Evolutionary conservation across 2,113 vertebrate species (phyloP).

Genomic region (Gallinago undulata): DNA sequence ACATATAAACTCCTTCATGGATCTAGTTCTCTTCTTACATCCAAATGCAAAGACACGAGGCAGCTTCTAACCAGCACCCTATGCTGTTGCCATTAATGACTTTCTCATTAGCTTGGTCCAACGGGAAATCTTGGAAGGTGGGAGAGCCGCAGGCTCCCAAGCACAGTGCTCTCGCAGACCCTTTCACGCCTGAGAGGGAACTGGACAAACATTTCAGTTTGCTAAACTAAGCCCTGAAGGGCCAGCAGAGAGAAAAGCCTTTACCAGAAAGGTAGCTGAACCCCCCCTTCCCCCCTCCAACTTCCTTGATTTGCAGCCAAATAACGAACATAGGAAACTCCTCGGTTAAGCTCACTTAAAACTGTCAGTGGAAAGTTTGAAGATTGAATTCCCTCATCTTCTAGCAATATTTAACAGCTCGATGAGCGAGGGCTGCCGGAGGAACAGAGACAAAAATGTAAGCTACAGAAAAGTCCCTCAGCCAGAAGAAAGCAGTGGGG

Average conservation of each 20-base stretch:
- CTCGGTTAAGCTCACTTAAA: conserved; percentile 22
- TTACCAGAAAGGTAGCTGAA: background rate
- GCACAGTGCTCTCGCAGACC: background rate
- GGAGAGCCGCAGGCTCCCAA: background rate
- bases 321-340: conserved; percentile 18
- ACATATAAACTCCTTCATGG: background rate
- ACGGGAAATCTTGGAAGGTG: background rate
- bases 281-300: background rate
- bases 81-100: background rate
- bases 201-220: background rate
- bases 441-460: background rate
- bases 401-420: background rate
- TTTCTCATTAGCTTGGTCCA: background rate
- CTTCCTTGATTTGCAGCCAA: background rate
- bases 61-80: background rate
- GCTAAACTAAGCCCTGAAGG: background rate
- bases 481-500: background rate
- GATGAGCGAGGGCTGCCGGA: conserved; percentile 7
- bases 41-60: background rate
- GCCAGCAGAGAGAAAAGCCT: background rate
- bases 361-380: conserved; percentile 31
- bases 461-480: background rate
- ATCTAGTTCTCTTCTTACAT: background rate
- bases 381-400: conserved; percentile 18
- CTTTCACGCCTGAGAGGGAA: background rate